Percentiles rank a stretch among this genome's conserved stretches.
Conservation (phyloP, 2,113 vertebrate species). For the Dasyornis broadbenti region DNA sequence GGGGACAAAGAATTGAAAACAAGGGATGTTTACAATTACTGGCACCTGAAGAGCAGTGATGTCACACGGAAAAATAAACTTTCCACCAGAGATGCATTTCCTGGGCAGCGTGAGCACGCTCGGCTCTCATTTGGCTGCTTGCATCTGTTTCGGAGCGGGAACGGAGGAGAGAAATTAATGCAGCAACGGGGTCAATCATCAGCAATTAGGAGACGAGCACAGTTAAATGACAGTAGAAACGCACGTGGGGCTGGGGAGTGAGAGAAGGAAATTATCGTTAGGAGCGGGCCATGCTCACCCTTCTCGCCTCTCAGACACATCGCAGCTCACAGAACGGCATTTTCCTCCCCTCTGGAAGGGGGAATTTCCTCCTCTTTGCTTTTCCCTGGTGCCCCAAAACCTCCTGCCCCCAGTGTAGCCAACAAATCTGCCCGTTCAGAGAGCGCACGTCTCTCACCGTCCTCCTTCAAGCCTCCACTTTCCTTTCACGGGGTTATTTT, state of each 20-base stretch:
- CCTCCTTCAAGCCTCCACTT: neutral
- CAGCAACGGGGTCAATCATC: neutral
- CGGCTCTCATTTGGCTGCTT: neutral
- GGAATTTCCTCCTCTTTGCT: too few relatives aligned
- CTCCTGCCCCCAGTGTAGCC: neutral
- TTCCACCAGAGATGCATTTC: neutral
- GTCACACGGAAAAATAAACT: slow-evolving; percentile 38
- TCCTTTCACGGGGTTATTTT: neutral
- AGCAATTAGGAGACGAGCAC: slow-evolving; percentile 11
- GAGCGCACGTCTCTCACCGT: neutral
- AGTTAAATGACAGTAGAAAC: neutral
- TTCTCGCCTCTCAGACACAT: neutral
- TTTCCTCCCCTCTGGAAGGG: neutral
- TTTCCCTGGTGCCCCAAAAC: neutral
- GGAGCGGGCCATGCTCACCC: neutral
- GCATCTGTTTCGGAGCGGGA: neutral
- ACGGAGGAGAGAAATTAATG: neutral
- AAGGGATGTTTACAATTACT: slow-evolving; percentile 65
- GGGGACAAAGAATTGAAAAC: slow-evolving; percentile 66
- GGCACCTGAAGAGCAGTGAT: slow-evolving; percentile 54
- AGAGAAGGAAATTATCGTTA: neutral
- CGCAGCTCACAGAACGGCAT: neutral
- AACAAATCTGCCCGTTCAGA: neutral
- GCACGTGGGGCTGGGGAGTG: neutral
- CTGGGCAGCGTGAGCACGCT: neutral